Evolutionary conservation across 2,797 vertebrate species (phyloP), one percentile per base, ranked within the genome.

Genomic region (Pseudomugil tenellus): DNA sequence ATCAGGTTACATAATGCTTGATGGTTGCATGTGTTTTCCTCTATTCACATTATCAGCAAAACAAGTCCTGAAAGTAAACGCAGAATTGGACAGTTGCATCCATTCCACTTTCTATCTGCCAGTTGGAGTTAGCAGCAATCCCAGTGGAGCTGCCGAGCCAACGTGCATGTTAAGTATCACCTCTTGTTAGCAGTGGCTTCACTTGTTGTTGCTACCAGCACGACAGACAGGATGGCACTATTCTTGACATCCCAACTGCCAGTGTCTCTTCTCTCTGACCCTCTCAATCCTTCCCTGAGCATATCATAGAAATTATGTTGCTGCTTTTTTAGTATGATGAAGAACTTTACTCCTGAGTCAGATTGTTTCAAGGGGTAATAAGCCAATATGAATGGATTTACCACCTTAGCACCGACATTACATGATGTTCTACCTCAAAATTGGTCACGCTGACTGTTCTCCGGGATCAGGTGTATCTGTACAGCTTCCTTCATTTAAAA

Each of bases 381-480:
- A 88, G 81, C 37, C 56, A 60, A 77, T 37, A 25, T 3, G 34
- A 19, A 63, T 17, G 6, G 35, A 43, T 56, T 51, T 6, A 2
- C 63, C 67, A 28, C 53, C 51, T 54, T n/a, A 32, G 63, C 72
- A 48, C 2, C 73, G 79, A 76, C 77, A 67, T 71, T 29, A 67
- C 72, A 60, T 6, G 41, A 61, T 81, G 70, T 78, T 70, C 57
- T 29, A 34, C 28, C 60, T 65, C 63, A 74, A 63, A 80, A 73
- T 48, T 55, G 34, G 58, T 34, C 48, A 31, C 39, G 74, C 19
- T 68, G 70, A 78, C 72, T 63, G 13, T 58, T 73, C 70, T 34
- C 31, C 26, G 82, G 79, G 81, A 85, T 87, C 84, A 86, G 85
- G 81, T 90, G 87, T 70, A 25, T 32, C 25, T 29, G 60, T 31